phyloP scores from a whole-genome alignment of 1,140 invertebrate genomes.

The Nasonia giraulti region DNA sequence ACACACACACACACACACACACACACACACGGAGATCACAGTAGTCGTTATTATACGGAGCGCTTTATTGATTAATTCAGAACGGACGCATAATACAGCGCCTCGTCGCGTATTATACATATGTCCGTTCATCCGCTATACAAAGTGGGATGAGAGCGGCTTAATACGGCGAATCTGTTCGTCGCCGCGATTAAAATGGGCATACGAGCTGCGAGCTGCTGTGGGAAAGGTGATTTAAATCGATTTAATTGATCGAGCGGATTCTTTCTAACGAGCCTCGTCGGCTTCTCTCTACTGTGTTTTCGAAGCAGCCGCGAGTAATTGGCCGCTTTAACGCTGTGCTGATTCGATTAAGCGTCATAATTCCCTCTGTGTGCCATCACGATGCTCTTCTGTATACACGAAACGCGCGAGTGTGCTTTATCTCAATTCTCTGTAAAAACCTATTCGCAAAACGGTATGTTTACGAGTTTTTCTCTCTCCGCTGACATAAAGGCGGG shows the following conservation, averaged over 20 bases:
- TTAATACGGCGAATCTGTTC: constrained; percentile 1
- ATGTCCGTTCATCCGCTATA: background rate
- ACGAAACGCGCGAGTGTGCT: too few species aligned
- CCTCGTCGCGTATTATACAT: background rate
- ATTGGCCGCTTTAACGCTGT: constrained; percentile 36
- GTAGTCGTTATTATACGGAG: background rate
- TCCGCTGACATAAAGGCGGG: background rate
- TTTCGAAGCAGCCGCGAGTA: constrained; percentile 26
- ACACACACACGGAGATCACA: too few species aligned
- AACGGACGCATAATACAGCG: background rate
- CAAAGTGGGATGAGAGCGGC: background rate
- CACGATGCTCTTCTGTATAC: too few species aligned
- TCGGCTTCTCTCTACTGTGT: background rate
- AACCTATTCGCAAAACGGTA: background rate
- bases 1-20: too few species aligned
- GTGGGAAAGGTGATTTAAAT: constrained; percentile 36
- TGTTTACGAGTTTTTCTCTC: background rate
- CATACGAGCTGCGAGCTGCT: too few species aligned
- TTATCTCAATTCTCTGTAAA: background rate
- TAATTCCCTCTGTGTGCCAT: too few species aligned
- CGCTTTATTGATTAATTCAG: too few species aligned
- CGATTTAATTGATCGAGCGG: constrained; percentile 43
- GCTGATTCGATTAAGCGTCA: constrained; percentile 26
- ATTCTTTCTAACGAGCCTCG: background rate
- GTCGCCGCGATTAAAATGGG: background rate